phyloP scores from a whole-genome alignment of 2,113 vertebrate genomes.

The Pedetes capensis region DNA sequence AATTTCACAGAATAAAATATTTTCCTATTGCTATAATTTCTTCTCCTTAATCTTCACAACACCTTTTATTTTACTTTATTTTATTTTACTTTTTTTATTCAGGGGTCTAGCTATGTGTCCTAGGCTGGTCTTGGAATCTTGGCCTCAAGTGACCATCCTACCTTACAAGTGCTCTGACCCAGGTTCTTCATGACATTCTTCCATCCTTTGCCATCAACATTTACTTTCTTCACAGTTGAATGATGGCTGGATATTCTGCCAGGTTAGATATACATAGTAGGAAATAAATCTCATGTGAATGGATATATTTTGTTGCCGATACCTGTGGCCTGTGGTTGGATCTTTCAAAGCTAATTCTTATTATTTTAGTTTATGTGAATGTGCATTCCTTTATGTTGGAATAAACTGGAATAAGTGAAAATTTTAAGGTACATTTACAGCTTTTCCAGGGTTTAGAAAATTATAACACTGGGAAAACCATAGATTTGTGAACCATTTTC shows the following conservation, averaged over 20 bases:
- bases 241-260: background rate
- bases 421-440: constrained; percentile 66
- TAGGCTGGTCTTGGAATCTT: background rate
- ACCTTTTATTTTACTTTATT: too few relatives aligned
- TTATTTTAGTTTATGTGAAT: constrained; percentile 73
- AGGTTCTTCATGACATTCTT: background rate
- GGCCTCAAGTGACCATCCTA: background rate
- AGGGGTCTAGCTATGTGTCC: rapidly evolving
- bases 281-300: constrained; percentile 25
- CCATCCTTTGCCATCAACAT: background rate
- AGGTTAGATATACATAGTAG: background rate
- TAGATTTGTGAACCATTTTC: constrained; percentile 65
- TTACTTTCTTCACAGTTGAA: background rate
- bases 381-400: constrained; percentile 22
- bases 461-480: constrained; percentile 63
- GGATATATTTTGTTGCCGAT: constrained; percentile 44
- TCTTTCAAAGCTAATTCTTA: constrained; percentile 63
- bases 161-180: rapidly evolving
- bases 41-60: background rate
- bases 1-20: background rate
- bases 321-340: constrained; percentile 50
- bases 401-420: constrained; percentile 59
- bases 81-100: too few relatives aligned
- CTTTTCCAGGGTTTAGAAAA: constrained; percentile 65
- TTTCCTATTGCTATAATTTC: background rate